Conservation (phyloP, 2,888 invertebrate species). For the Ryuthela nishihirai region DNA sequence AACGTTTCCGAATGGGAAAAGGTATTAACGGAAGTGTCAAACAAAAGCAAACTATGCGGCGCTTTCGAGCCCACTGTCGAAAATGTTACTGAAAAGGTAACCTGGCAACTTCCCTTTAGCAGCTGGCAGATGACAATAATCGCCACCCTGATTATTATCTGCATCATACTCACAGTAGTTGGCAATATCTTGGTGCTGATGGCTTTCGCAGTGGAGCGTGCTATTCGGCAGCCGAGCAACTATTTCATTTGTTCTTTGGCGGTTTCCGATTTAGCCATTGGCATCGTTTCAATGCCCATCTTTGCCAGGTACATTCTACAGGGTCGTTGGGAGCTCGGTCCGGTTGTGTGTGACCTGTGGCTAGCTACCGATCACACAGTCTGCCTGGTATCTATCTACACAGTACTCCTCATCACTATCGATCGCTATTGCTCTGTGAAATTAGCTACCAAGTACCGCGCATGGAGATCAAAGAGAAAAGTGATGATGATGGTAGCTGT, state of each 20-base stretch:
- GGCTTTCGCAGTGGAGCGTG: slow-evolving; percentile 89
- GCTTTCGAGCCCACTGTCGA: too few relatives aligned
- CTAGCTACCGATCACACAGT: slow-evolving; percentile 98
- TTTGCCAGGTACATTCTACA: slow-evolving; percentile 94
- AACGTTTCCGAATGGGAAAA: too few relatives aligned
- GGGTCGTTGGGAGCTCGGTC: slow-evolving; percentile 95
- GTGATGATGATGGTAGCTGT: slow-evolving; percentile 93
- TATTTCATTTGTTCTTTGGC: slow-evolving; percentile 98
- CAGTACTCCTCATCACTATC: slow-evolving; percentile 96
- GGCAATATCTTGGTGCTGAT: slow-evolving; percentile 93
- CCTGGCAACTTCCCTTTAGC: slow-evolving; percentile 63
- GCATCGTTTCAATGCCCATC: slow-evolving; percentile 96
- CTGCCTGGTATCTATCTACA: slow-evolving; percentile 97
- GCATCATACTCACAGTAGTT: slow-evolving; percentile 84
- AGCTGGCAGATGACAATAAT: slow-evolving; percentile 86
- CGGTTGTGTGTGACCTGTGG: slow-evolving; percentile 94
- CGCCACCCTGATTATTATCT: slow-evolving; percentile 76
- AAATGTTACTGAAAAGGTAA: not conserved
- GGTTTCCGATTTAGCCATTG: slow-evolving; percentile 94
- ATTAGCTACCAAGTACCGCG: slow-evolving; percentile 93
- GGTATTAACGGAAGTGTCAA: too few relatives aligned
- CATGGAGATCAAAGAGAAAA: slow-evolving; percentile 90
- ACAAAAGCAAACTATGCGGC: too few relatives aligned
- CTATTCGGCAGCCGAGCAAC: slow-evolving; percentile 90
- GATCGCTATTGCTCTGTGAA: slow-evolving; percentile 98